Conservation (phyloP, 2,113 vertebrate species). For the Lepus europaeus region DNA sequence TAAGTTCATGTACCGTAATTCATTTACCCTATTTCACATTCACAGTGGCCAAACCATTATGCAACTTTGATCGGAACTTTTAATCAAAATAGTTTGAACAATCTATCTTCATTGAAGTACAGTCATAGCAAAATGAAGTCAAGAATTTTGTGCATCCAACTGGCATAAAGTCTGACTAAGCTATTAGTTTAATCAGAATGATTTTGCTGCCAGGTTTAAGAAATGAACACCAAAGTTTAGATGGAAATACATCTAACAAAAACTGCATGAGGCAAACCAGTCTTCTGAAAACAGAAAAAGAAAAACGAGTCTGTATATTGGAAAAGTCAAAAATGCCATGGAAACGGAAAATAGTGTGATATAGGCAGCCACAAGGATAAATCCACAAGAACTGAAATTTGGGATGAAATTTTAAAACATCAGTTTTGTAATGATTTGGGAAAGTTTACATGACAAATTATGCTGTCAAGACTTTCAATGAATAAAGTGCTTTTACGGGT, state of each 20-base stretch:
- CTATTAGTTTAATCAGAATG: slow-evolving; percentile 56
- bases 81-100: slow-evolving; percentile 67
- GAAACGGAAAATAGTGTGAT: neutral
- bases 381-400: neutral
- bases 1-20: slow-evolving; percentile 71
- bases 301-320: neutral
- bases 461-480: neutral
- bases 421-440: neutral
- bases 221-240: neutral
- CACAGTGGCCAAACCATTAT: slow-evolving; percentile 68
- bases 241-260: neutral
- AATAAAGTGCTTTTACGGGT: neutral
- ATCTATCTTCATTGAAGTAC: slow-evolving; percentile 59
- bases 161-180: slow-evolving; percentile 27
- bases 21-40: slow-evolving; percentile 68
- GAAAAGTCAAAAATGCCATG: neutral
- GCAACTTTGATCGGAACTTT: slow-evolving; percentile 65
- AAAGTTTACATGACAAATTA: neutral
- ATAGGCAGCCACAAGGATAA: neutral
- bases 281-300: neutral
- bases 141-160: slow-evolving; percentile 59
- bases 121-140: slow-evolving; percentile 63
- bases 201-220: neutral
- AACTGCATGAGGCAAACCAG: neutral
- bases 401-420: neutral